Conservation (phyloP, 2,113 vertebrate genomes). For the Carollia perspicillata region DNA sequence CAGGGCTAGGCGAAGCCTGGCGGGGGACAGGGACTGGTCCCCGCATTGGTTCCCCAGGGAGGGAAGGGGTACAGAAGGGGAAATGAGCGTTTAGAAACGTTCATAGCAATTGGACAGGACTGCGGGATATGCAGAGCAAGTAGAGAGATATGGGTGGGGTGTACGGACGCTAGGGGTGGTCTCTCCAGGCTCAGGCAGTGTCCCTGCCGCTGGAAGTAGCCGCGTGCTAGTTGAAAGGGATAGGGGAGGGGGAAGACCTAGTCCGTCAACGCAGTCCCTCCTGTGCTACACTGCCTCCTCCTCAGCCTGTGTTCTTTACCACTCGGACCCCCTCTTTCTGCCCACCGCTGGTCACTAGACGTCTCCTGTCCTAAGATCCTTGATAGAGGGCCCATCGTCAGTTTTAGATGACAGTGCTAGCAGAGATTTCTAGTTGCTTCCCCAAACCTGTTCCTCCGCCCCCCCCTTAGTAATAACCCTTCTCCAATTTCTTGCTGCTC, state of each 20-base stretch:
- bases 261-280: not conserved
- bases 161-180: too few species aligned
- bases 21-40: fast-evolving
- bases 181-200: not conserved
- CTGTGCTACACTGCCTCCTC: not conserved
- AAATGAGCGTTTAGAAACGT: not conserved
- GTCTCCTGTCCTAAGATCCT: not conserved
- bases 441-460: not conserved
- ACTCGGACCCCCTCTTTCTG: not conserved
- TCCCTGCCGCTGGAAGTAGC: not conserved
- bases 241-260: not conserved
- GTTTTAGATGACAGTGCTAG: not conserved
- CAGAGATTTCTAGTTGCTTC: not conserved
- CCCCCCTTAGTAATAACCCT: not conserved
- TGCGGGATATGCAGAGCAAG: not conserved
- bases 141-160: not conserved
- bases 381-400: too few species aligned
- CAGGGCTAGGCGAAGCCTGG: not conserved
- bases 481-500: not conserved
- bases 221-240: not conserved
- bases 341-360: not conserved
- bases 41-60: not conserved
- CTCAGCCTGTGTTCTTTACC: not conserved
- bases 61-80: not conserved
- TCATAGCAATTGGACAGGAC: not conserved